A percentile compares a stretch with the other conserved stretches of the same genome.
phyloP scores from a whole-genome alignment of 2,888 invertebrate genomes.

The Drosophila neonasuta region DNA sequence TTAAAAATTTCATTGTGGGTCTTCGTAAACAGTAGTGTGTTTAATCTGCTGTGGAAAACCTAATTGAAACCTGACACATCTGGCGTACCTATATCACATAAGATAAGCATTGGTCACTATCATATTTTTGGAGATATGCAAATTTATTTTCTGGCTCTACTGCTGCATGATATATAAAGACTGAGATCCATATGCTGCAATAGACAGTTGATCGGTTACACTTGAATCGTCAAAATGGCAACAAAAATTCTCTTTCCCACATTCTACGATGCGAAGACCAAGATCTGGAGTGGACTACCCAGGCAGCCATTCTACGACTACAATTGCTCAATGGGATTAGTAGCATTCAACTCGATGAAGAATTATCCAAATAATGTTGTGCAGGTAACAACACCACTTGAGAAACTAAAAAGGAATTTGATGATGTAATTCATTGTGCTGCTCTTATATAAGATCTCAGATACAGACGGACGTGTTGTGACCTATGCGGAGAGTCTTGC shows the following conservation, averaged over 20 bases:
- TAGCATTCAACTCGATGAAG: constrained; percentile 30
- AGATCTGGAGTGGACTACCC: constrained; percentile 61
- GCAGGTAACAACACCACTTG: constrained; percentile 42
- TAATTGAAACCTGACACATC: constrained; percentile 24
- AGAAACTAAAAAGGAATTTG: neutral
- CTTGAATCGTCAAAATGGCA: constrained; percentile 45
- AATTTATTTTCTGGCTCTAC: neutral
- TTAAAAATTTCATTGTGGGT: constrained; percentile 10
- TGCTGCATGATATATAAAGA: constrained; percentile 51
- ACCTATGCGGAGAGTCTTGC: constrained; percentile 41
- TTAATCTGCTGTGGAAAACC: constrained; percentile 21
- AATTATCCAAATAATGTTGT: constrained; percentile 49
- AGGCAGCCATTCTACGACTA: constrained; percentile 24
- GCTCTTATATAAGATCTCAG: constrained; percentile 29
- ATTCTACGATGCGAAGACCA: constrained; percentile 51
- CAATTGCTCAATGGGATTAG: constrained; percentile 44
- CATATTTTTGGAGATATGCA: constrained; percentile 17
- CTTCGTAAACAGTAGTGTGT: constrained; percentile 6
- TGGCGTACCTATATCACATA: constrained; percentile 3
- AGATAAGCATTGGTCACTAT: constrained; percentile 27
- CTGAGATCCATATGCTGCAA: neutral
- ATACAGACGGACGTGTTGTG: constrained; percentile 45
- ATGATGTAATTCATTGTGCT: too few relatives aligned
- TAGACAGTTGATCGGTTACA: constrained; percentile 36
- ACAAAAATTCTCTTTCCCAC: constrained; percentile 56